Percentiles rank a stretch among this genome's conserved stretches.
These are phyloP conservation scores for Rhamnusium bicolor DNA, from an alignment of 2,888 invertebrate species.

Conservation along the genomic window DNA sequence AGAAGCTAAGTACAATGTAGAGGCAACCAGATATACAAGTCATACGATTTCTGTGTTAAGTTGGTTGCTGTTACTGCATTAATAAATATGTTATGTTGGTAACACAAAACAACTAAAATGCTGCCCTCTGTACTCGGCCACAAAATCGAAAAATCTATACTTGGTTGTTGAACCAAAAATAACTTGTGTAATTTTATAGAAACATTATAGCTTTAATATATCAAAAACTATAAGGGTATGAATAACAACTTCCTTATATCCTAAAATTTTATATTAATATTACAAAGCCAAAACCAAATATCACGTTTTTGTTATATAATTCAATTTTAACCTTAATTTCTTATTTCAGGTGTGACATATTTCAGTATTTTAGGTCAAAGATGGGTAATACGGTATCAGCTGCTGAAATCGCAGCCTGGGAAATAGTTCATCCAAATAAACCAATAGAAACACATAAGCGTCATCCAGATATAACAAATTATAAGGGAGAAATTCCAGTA, in stretches of 20 bases:
- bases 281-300: neutral
- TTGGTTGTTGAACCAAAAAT: neutral
- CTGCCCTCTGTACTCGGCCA: neutral
- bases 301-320: slow-evolving; percentile 16
- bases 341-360: slow-evolving; percentile 12
- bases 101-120: neutral
- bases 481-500: slow-evolving; percentile 74
- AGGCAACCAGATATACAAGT: neutral
- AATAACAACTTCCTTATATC: neutral
- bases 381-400: slow-evolving; percentile 78
- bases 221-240: slow-evolving; percentile 2
- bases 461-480: slow-evolving; percentile 46
- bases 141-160: neutral
- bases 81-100: neutral
- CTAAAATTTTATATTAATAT: neutral
- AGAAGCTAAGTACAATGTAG: too few relatives aligned
- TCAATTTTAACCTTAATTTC: slow-evolving; percentile 3
- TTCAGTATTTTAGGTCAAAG: neutral
- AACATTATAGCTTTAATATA: neutral
- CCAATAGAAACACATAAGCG: slow-evolving; percentile 41
- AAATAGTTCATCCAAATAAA: slow-evolving; percentile 69
- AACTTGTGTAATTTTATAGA: neutral
- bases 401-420: slow-evolving; percentile 74
- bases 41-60: neutral
- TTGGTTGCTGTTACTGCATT: too few relatives aligned